A percentile compares a stretch with the other conserved stretches of the same genome.
phyloP scores from a whole-genome alignment of 2,888 invertebrate species.

The Hyposoter didymator region DNA sequence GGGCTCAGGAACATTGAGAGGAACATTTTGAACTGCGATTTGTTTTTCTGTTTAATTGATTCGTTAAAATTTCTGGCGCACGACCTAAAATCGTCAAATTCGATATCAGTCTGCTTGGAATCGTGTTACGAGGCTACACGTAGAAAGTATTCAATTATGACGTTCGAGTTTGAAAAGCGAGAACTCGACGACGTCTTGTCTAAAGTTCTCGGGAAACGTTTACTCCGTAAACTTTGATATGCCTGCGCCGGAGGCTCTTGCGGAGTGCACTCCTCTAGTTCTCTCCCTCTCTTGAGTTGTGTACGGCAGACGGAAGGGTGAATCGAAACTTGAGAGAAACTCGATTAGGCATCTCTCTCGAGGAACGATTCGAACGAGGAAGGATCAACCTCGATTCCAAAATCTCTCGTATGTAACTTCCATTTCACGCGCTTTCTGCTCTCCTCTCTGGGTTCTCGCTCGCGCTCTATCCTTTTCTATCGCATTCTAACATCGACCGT shows the following conservation, averaged over 20 bases:
- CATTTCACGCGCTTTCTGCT: slow-evolving; percentile 4
- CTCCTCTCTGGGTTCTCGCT: neutral
- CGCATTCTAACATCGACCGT: slow-evolving; percentile 36
- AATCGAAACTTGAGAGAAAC: slow-evolving; percentile 61
- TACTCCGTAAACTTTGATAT: slow-evolving; percentile 45
- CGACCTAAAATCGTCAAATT: neutral
- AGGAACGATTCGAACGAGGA: slow-evolving; percentile 40
- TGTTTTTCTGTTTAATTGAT: neutral
- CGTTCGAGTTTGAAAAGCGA: slow-evolving; percentile 2
- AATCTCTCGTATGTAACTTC: slow-evolving; percentile 31
- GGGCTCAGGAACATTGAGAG: slow-evolving; percentile 20
- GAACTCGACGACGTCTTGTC: slow-evolving; percentile 26
- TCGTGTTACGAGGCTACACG: neutral
- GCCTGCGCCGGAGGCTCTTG: slow-evolving; percentile 26
- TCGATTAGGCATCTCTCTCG: slow-evolving; percentile 61
- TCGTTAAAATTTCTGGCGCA: neutral
- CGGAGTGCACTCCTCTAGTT: slow-evolving; percentile 12
- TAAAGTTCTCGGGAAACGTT: slow-evolving; percentile 26
- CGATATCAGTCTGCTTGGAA: neutral
- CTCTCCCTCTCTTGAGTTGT: neutral
- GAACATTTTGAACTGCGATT: neutral
- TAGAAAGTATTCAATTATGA: slow-evolving; percentile 9
- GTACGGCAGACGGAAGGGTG: slow-evolving; percentile 9
- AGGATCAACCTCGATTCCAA: slow-evolving; percentile 33
- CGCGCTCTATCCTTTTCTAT: neutral